Conservation (phyloP, 2,888 invertebrate species). For the Rhagonycha fulva region DNA sequence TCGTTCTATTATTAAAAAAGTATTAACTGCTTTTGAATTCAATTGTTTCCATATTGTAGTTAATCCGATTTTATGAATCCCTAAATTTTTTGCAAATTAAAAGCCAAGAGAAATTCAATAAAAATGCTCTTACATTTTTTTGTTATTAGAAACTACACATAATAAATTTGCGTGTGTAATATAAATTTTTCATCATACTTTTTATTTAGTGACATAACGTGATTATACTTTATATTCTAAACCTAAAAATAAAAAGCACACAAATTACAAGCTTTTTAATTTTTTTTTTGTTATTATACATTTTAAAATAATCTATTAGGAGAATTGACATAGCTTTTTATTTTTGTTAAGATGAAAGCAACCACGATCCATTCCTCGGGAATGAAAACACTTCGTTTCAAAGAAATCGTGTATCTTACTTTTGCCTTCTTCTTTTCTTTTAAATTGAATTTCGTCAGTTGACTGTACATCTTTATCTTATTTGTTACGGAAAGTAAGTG, state of each 20-base stretch:
- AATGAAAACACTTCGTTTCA: not conserved
- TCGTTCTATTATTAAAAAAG: slow-evolving; percentile 22
- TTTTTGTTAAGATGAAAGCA: not conserved
- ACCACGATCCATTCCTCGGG: not conserved
- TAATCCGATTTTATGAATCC: not conserved
- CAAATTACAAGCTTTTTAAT: not conserved
- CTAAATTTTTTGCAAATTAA: not conserved
- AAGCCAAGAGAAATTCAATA: not conserved
- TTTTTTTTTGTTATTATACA: not conserved
- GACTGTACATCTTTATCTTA: not conserved
- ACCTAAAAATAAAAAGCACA: not conserved
- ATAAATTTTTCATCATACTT: not conserved
- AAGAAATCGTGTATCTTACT: not conserved
- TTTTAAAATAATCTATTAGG: not conserved
- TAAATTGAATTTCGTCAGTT: not conserved
- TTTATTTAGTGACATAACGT: not conserved
- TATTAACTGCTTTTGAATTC: slow-evolving; percentile 13
- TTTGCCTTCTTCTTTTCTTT: not conserved
- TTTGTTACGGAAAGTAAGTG: not conserved
- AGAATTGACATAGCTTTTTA: not conserved
- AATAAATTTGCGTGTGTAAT: slow-evolving; percentile 14
- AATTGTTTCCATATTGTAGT: slow-evolving; percentile 1
- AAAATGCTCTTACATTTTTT: not conserved
- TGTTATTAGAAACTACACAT: not conserved
- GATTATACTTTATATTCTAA: not conserved